phyloP scores from a whole-genome alignment of 2,797 vertebrate species.

The Pseudopleuronectes americanus region DNA sequence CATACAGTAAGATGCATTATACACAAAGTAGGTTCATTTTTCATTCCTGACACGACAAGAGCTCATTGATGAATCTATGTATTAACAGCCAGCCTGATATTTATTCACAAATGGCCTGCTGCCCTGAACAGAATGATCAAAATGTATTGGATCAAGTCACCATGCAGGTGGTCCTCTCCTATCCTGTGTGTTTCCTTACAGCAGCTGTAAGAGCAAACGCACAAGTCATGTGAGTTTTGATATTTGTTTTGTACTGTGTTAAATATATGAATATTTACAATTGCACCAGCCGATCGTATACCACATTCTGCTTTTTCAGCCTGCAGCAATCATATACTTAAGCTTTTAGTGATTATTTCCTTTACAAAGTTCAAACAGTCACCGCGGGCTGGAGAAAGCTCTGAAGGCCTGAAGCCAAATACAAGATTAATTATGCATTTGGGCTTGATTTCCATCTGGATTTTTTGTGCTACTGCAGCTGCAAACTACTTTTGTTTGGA shows the following conservation, averaged over 20 bases:
- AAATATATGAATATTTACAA: constrained; percentile 40
- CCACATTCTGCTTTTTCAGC: constrained; percentile 31
- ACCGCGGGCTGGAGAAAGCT: constrained; percentile 60
- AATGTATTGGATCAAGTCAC: constrained; percentile 71
- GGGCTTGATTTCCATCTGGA: constrained; percentile 41
- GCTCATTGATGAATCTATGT: constrained; percentile 59
- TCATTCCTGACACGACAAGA: constrained; percentile 59
- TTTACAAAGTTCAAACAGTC: constrained; percentile 66
- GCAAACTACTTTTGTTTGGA: constrained; percentile 41
- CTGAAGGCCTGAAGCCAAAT: constrained; percentile 60
- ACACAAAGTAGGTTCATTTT: constrained; percentile 53
- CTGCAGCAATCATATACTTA: constrained; percentile 36
- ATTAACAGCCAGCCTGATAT: constrained; percentile 56
- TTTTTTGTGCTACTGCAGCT: constrained; percentile 39
- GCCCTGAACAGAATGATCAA: constrained; percentile 41
- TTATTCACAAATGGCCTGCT: constrained; percentile 59
- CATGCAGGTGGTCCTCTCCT: constrained; percentile 78
- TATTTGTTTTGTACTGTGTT: constrained; percentile 47
- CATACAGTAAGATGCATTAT: constrained; percentile 47
- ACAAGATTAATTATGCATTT: constrained; percentile 64
- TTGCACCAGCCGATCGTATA: constrained; percentile 41
- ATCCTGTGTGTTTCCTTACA: constrained; percentile 73
- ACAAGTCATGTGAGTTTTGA: constrained; percentile 42
- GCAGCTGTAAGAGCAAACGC: constrained; percentile 60
- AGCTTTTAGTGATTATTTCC: constrained; percentile 57